These are phyloP conservation scores for Sebastes matsubarae DNA, from an alignment of 2,797 vertebrate genomes.

Conservation along the genomic window DNA sequence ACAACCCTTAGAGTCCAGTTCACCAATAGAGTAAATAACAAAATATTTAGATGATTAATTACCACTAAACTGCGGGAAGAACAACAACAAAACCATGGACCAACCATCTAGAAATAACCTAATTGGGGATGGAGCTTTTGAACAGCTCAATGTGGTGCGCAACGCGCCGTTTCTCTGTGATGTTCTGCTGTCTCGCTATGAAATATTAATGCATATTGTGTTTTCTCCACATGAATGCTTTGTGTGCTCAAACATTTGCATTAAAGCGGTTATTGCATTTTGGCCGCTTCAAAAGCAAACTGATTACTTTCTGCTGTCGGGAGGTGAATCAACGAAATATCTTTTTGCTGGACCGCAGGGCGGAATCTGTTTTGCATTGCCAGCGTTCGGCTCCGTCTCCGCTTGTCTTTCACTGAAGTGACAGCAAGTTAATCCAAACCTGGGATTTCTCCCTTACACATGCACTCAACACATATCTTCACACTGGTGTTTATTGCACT, in stretches of 20 bases:
- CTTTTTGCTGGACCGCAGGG: background rate
- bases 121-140: conserved; percentile 26
- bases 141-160: conserved; percentile 11
- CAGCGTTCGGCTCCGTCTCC: background rate
- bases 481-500: background rate
- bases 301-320: conserved; percentile 32
- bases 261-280: conserved; percentile 41
- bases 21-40: conserved; percentile 7
- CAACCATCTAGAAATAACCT: conserved; percentile 33
- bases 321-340: conserved; percentile 3
- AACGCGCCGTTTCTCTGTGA: conserved; percentile 4
- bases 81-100: conserved; percentile 32
- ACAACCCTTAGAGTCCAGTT: conserved; percentile 45
- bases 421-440: conserved; percentile 11
- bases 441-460: background rate
- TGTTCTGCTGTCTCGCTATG: conserved; percentile 34
- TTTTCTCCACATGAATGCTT: conserved; percentile 45
- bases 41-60: conserved; percentile 67
- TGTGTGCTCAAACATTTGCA: conserved; percentile 52
- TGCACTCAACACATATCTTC: background rate
- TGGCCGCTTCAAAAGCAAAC: conserved; percentile 28
- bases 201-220: conserved; percentile 61
- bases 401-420: conserved; percentile 12
- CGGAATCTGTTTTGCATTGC: background rate
- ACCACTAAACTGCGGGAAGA: conserved; percentile 45